phyloP scores from a whole-genome alignment of 2,888 invertebrate genomes.

The Patella pellucida region DNA sequence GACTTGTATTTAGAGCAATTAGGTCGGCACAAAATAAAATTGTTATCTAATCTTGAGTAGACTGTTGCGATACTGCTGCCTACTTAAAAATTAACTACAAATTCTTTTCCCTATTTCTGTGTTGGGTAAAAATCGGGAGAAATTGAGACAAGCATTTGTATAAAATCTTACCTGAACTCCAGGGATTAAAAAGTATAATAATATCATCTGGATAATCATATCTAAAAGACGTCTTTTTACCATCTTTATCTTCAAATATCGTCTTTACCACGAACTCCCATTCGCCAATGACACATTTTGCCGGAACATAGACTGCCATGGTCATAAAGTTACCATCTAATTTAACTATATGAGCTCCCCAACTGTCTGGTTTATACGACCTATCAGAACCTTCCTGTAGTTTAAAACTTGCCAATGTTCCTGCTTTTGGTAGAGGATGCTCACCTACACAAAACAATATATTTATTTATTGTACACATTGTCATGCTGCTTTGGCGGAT shows the following conservation, averaged over 20 bases:
- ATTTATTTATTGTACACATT: too few relatives aligned
- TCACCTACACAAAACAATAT: slow-evolving; percentile 8
- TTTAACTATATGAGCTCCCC: slow-evolving; percentile 42
- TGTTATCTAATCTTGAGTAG: too few relatives aligned
- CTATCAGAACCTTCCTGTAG: slow-evolving; percentile 33
- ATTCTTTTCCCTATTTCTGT: too few relatives aligned
- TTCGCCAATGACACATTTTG: slow-evolving; percentile 46
- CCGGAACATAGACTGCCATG: slow-evolving; percentile 39
- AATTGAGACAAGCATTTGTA: too few relatives aligned
- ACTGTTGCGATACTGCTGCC: too few relatives aligned
- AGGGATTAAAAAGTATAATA: slow-evolving; percentile 89
- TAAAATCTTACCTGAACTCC: slow-evolving; percentile 81
- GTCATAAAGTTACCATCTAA: slow-evolving; percentile 4
- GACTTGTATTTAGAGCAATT: too few relatives aligned
- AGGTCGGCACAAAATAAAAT: too few relatives aligned
- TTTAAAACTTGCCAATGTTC: slow-evolving; percentile 27
- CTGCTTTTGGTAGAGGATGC: slow-evolving; percentile 15
- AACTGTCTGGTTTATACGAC: slow-evolving; percentile 31
- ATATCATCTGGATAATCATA: slow-evolving; percentile 68
- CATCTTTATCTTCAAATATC: slow-evolving; percentile 21
- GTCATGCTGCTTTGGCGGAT: too few relatives aligned
- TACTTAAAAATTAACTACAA: too few relatives aligned
- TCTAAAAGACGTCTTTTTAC: slow-evolving; percentile 24
- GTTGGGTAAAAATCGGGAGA: too few relatives aligned
- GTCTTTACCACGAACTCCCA: slow-evolving; percentile 47